Percentiles rank a stretch among this genome's conserved stretches.
Conservation (phyloP, 30 jellyfish, hydroid and myxozoan genomes). For the Turritopsis rubra region DNA sequence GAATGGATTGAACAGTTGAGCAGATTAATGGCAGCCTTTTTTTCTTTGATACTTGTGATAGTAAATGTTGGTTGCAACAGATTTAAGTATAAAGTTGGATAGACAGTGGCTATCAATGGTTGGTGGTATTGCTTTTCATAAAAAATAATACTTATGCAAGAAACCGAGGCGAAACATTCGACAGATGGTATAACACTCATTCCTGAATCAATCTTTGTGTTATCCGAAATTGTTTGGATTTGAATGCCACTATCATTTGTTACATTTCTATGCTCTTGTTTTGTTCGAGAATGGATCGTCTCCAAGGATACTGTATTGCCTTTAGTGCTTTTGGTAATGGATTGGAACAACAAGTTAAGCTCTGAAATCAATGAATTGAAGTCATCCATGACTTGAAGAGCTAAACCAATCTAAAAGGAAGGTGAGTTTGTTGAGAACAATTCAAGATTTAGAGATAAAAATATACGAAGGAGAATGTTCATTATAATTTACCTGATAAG, state of each 20-base stretch:
- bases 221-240: background rate
- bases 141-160: constrained; percentile 1
- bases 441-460: background rate
- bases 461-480: background rate
- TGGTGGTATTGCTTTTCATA: constrained; percentile 5
- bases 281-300: background rate
- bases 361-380: background rate
- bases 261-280: too few species aligned
- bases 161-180: constrained; percentile 33
- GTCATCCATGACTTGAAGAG: constrained; percentile 23
- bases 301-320: background rate
- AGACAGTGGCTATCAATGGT: background rate
- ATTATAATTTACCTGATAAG: constrained; percentile 21
- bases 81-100: constrained; percentile 17
- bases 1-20: background rate
- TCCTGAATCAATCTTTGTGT: background rate
- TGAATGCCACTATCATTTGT: background rate
- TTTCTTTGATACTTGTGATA: constrained; percentile 2
- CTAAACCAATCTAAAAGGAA: constrained; percentile 16
- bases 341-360: background rate
- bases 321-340: background rate
- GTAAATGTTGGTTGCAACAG: constrained; percentile 20
- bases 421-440: background rate
- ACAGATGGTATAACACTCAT: constrained; percentile 13
- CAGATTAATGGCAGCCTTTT: background rate